phyloP scores from a whole-genome alignment of 1,140 invertebrate genomes.

The Zaprionus capensis region DNA sequence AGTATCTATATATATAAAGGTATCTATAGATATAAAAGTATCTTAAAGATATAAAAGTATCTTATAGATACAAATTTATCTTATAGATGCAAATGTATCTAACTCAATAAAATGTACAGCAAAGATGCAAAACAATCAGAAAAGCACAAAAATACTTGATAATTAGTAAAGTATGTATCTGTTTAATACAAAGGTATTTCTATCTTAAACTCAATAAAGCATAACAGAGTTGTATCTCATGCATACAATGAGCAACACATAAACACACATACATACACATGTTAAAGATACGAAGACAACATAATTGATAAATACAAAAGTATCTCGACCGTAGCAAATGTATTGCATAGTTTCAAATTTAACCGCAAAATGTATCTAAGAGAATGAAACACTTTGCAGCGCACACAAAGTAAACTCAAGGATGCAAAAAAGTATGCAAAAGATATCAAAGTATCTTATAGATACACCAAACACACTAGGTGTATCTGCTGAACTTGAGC shows the following conservation, averaged over 20 bases:
- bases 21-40: neutral
- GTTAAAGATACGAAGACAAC: neutral
- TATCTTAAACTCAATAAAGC: neutral
- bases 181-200: neutral
- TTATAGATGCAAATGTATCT: neutral
- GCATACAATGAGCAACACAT: too few species aligned
- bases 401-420: neutral
- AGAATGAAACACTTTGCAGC: too few species aligned
- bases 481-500: neutral
- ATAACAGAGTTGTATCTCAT: too few species aligned
- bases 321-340: neutral
- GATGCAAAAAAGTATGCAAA: neutral
- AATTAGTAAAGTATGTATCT: neutral
- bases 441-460: neutral
- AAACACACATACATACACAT: too few species aligned
- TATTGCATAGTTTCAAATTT: neutral
- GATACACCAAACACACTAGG: neutral
- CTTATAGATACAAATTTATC: neutral
- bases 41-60: neutral
- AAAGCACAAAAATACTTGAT: neutral
- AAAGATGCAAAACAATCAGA: neutral
- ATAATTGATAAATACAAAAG: neutral
- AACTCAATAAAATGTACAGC: neutral
- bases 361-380: too few species aligned
- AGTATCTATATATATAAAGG: neutral